Conservation (phyloP, 37 sponge, comb jelly and placozoan species). For the Cladorhizidae sp. region DNA sequence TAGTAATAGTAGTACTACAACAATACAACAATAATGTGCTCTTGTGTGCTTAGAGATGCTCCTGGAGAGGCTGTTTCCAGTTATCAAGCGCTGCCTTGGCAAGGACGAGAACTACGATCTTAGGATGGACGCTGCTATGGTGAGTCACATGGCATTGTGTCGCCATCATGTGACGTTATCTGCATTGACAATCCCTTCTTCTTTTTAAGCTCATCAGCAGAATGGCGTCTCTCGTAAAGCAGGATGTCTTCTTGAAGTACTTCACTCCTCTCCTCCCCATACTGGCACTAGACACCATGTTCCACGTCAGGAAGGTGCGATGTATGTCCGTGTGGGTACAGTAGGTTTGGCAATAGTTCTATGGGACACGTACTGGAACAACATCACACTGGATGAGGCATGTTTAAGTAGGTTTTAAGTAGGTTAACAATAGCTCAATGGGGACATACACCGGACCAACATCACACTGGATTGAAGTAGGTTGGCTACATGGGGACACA, state of each 20-base stretch:
- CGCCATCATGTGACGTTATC: too few species aligned
- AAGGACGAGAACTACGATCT: constrained; percentile 59
- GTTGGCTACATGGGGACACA: too few species aligned
- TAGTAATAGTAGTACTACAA: too few species aligned
- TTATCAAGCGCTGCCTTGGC: constrained; percentile 34
- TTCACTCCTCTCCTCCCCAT: constrained; percentile 51
- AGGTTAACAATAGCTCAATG: too few species aligned
- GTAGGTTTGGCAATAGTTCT: too few species aligned
- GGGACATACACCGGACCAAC: too few species aligned
- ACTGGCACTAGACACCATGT: constrained; percentile 41
- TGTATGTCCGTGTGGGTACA: too few species aligned
- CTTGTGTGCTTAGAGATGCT: constrained; percentile 1
- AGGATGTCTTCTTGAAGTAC: constrained; percentile 12
- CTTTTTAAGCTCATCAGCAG: constrained; percentile 45
- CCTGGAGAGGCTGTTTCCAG: constrained; percentile 20
- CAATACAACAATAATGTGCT: too few species aligned
- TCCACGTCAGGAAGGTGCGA: constrained; percentile 61
- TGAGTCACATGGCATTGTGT: too few species aligned
- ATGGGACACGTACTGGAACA: too few species aligned
- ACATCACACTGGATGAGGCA: too few species aligned
- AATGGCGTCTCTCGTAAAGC: constrained; percentile 32
- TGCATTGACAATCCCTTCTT: not conserved
- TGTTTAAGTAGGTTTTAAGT: not conserved
- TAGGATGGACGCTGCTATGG: constrained; percentile 49
- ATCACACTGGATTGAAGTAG: too few species aligned